Conservation (phyloP, 2,888 invertebrate species). For the Stenchaetothrips biformis region DNA sequence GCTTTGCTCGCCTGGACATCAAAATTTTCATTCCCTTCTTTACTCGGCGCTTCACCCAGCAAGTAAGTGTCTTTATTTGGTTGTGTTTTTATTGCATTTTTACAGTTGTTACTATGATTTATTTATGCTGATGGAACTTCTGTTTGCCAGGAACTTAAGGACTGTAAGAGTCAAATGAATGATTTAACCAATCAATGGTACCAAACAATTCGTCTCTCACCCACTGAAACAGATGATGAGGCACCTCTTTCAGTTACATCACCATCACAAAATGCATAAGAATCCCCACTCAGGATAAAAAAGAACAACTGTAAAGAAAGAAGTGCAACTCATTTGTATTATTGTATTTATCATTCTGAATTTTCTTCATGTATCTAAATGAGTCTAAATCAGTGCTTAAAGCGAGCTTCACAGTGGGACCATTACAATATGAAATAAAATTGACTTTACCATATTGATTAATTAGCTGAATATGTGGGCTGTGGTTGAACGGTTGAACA, state of each 20-base stretch:
- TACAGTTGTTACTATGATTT: slow-evolving; percentile 22
- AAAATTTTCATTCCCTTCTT: slow-evolving; percentile 96
- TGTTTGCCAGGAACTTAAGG: slow-evolving; percentile 72
- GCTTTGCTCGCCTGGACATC: slow-evolving; percentile 86
- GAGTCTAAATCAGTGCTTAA: too few species aligned
- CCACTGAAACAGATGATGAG: slow-evolving; percentile 79
- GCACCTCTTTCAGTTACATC: slow-evolving; percentile 39
- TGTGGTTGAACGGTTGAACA: too few species aligned
- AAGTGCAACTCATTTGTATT: too few species aligned
- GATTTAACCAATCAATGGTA: slow-evolving; percentile 96
- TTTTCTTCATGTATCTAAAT: too few species aligned
- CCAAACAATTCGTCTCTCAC: slow-evolving; percentile 86
- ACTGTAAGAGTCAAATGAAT: slow-evolving; percentile 95
- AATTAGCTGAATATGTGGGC: too few species aligned
- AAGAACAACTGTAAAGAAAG: too few species aligned
- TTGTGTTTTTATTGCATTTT: not conserved
- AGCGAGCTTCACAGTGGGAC: too few species aligned
- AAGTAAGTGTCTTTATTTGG: slow-evolving; percentile 53
- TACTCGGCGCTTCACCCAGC: slow-evolving; percentile 89
- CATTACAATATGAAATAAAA: too few species aligned
- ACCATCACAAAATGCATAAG: not conserved
- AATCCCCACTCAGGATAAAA: too few species aligned
- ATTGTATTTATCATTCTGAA: too few species aligned
- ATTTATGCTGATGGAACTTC: slow-evolving; percentile 7
- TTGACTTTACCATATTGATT: too few species aligned